These are phyloP conservation scores for Mimachlamys varia DNA, from an alignment of 2,888 invertebrate genomes.

Conservation along the genomic window DNA sequence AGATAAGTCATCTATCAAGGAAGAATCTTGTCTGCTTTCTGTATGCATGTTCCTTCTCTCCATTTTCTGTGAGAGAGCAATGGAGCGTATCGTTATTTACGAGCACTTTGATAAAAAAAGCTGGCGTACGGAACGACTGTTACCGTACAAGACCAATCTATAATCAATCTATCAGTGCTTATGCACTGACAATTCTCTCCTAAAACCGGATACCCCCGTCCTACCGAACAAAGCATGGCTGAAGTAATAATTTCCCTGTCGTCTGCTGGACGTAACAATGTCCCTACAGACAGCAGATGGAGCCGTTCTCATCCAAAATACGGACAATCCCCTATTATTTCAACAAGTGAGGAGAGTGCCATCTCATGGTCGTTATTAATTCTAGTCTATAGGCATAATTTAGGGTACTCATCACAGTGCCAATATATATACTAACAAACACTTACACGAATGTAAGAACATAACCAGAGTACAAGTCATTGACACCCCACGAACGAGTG, in stretches of 20 bases:
- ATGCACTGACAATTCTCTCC: neutral
- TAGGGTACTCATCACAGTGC: too few relatives aligned
- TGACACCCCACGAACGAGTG: too few relatives aligned
- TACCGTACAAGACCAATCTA: neutral
- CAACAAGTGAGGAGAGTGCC: neutral
- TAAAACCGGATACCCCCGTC: neutral
- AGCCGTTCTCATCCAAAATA: neutral
- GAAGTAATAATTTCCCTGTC: neutral
- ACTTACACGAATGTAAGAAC: too few relatives aligned
- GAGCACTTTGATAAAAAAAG: neutral
- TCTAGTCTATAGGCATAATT: too few relatives aligned
- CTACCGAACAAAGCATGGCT: neutral
- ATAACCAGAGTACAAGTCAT: too few relatives aligned
- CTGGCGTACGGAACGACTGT: neutral
- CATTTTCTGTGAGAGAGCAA: too few relatives aligned
- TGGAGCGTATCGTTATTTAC: neutral
- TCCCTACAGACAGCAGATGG: neutral
- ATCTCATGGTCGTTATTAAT: neutral
- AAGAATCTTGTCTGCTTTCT: too few relatives aligned
- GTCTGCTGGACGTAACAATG: neutral
- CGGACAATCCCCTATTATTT: neutral
- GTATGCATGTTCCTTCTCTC: too few relatives aligned
- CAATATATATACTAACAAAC: too few relatives aligned
- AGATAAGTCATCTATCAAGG: too few relatives aligned
- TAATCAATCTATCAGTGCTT: neutral